Conservation (phyloP, 2,888 invertebrate genomes). For the Callosobruchus maculatus region DNA sequence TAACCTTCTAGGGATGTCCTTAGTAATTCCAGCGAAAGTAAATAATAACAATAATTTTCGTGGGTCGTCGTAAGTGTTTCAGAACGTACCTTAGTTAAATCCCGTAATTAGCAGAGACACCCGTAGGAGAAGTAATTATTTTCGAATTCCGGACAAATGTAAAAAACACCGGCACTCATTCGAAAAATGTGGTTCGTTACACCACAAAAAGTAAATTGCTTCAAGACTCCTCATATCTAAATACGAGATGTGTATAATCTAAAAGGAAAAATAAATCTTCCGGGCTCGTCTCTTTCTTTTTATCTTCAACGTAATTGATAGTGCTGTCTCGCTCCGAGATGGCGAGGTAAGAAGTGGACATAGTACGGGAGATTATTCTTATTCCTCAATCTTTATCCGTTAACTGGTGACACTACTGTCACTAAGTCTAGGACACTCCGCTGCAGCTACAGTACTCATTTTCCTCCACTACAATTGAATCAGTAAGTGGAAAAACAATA, state of each 20-base stretch:
- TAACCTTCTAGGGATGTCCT: no score
- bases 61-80: neutral
- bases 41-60: no score
- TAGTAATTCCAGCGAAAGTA: no score
- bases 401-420: no score
- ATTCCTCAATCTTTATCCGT: no score
- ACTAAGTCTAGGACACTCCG: no score
- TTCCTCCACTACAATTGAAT: no score
- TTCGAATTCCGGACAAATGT: slow-evolving; percentile 6
- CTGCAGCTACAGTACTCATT: no score
- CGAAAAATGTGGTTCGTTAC: slow-evolving; percentile 11
- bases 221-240: slow-evolving; percentile 9
- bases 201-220: slow-evolving; percentile 9
- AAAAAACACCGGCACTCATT: slow-evolving; percentile 3
- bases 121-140: neutral
- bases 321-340: slow-evolving; percentile 5
- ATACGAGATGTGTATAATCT: slow-evolving; percentile 11
- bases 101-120: neutral
- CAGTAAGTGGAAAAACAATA: no score
- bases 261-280: slow-evolving; percentile 14
- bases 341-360: neutral
- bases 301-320: slow-evolving; percentile 3
- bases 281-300: slow-evolving; percentile 5
- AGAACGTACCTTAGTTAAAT: neutral
- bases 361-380: slow-evolving; percentile 7